Percentiles rank a stretch among this genome's conserved stretches.
phyloP scores from a whole-genome alignment of 2,113 vertebrate species.

The Carassius auratus region DNA sequence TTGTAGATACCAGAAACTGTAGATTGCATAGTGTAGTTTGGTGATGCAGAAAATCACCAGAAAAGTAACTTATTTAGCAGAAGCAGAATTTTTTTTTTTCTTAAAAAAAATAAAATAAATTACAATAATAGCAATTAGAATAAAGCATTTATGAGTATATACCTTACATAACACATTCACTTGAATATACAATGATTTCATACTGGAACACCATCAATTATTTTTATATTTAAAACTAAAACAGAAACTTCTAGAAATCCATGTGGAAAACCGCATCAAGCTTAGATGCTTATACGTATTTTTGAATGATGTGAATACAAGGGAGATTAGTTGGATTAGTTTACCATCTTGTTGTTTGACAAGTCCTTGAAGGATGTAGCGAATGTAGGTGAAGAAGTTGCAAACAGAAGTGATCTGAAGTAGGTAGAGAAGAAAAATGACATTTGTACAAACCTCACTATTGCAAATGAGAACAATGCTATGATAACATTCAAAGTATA shows the following conservation, averaged over 20 bases:
- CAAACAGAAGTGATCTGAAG: slow-evolving; percentile 95
- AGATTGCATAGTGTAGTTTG: no score
- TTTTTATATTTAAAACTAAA: neutral
- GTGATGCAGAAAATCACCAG: no score
- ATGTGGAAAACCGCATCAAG: neutral
- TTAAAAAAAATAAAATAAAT: no score
- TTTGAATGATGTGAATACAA: neutral
- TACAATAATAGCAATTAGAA: no score
- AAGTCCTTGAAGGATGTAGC: slow-evolving; percentile 97
- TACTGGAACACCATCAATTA: neutral
- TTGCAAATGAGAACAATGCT: no score
- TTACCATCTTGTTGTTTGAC: slow-evolving; percentile 98
- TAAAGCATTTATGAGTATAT: neutral
- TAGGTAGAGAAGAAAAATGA: slow-evolving; percentile 35
- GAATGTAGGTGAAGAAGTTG: slow-evolving; percentile 99
- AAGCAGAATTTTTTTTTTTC: no score
- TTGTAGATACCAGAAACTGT: no score
- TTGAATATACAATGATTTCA: neutral
- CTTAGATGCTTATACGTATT: neutral
- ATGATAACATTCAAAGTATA: neutral
- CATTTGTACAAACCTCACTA: neutral
- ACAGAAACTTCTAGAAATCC: neutral
- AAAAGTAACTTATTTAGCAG: no score
- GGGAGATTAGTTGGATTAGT: slow-evolving; percentile 48
- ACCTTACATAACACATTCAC: neutral